A percentile compares a stretch with the other conserved stretches of the same genome.
phyloP scores from a whole-genome alignment of 2,113 vertebrate genomes.

The Tinamus guttatus region DNA sequence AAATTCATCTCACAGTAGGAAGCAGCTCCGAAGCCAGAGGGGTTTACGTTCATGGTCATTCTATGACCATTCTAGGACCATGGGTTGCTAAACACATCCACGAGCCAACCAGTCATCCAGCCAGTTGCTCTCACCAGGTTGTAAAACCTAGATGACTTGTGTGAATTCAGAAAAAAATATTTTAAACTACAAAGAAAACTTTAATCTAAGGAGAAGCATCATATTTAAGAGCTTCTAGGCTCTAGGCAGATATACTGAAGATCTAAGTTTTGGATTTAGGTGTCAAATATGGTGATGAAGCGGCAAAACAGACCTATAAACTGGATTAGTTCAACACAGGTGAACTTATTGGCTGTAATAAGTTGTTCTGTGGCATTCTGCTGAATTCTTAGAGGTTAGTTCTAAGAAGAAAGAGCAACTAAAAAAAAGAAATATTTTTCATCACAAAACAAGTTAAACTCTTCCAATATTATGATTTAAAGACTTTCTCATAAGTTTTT shows the following conservation, averaged over 20 bases:
- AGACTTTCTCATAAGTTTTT: background rate
- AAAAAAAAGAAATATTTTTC: background rate
- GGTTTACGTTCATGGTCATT: background rate
- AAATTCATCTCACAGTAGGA: background rate
- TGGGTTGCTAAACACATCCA: background rate
- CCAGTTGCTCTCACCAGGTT: background rate
- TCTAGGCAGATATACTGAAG: background rate
- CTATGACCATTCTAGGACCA: background rate
- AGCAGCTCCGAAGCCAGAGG: background rate
- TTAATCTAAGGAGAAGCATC: background rate
- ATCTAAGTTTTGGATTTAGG: background rate
- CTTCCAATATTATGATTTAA: background rate
- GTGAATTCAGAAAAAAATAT: background rate
- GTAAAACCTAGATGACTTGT: background rate
- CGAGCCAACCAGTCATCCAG: no score
- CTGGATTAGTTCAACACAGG: accelerated
- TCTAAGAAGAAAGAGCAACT: background rate
- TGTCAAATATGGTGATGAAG: background rate
- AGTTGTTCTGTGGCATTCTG: accelerated
- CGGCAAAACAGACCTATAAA: background rate
- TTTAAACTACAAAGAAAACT: background rate
- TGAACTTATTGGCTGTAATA: background rate
- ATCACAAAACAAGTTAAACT: background rate
- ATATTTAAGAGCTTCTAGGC: background rate
- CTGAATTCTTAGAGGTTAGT: background rate